These are phyloP conservation scores for Agapornis roseicollis DNA, from an alignment of 2,113 vertebrate species.

Conservation along the genomic window DNA sequence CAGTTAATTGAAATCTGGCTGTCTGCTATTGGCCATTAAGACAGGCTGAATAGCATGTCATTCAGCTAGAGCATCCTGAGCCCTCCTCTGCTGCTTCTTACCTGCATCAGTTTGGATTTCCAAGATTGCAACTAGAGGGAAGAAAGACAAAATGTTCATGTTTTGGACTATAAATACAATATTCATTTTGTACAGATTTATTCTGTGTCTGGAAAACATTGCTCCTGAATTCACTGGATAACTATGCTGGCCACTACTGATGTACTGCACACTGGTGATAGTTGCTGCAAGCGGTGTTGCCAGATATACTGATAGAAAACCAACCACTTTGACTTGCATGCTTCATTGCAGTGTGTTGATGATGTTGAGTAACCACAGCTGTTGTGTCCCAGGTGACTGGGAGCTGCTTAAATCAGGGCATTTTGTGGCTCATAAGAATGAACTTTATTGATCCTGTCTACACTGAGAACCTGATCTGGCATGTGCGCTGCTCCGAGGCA, in stretches of 20 bases:
- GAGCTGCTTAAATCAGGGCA: slow-evolving; percentile 8
- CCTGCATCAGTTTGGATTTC: background rate
- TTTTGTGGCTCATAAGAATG: slow-evolving; percentile 15
- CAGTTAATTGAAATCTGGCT: slow-evolving; percentile 34
- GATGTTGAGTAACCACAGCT: background rate
- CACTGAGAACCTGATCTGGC: background rate
- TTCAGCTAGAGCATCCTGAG: background rate
- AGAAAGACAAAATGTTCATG: slow-evolving; percentile 1
- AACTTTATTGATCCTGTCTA: slow-evolving; percentile 16
- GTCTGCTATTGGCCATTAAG: background rate
- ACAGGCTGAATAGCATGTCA: background rate
- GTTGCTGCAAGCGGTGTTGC: background rate
- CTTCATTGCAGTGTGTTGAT: background rate
- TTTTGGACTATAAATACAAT: background rate
- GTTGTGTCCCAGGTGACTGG: background rate
- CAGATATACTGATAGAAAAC: slow-evolving; percentile 22
- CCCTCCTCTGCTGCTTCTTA: slow-evolving; percentile 5
- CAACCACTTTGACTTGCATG: background rate
- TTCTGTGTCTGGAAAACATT: background rate
- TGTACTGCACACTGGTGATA: background rate
- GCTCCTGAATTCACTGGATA: background rate
- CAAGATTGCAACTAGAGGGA: background rate
- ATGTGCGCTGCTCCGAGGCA: background rate
- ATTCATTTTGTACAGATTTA: slow-evolving; percentile 12
- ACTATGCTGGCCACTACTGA: too few species aligned